Evolutionary conservation across 2,113 vertebrate species (phyloP).

Genomic region (Pachypanchax playfairii): DNA sequence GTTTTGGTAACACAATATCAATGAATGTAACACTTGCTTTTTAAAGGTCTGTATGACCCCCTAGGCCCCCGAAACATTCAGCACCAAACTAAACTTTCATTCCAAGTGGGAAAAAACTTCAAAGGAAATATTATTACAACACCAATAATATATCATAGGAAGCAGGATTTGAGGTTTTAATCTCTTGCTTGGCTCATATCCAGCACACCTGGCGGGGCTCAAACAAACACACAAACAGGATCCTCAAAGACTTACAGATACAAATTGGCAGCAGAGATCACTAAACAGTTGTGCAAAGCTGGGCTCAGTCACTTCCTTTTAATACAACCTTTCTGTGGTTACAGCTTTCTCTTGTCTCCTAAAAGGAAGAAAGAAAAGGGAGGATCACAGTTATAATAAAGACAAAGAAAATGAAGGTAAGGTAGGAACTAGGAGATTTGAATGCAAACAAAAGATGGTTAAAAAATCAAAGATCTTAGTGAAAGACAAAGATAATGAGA

Average conservation of each 20-base stretch:
- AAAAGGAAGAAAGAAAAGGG: conserved; percentile 60
- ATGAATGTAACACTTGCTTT: conserved; percentile 15
- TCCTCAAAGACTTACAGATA: conserved; percentile 69
- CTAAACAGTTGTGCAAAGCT: conserved; percentile 68
- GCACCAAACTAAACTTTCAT: conserved; percentile 51
- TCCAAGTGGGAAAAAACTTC: conserved; percentile 53
- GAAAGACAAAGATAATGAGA: conserved; percentile 45
- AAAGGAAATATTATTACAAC: conserved; percentile 60
- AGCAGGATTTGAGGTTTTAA: conserved; percentile 71
- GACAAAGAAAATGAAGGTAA: conserved; percentile 41
- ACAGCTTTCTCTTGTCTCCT: conserved; percentile 55
- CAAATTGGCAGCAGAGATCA: conserved; percentile 71
- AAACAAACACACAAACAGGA: conserved; percentile 76
- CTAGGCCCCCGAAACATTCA: conserved; percentile 48
- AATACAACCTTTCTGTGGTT: conserved; percentile 61
- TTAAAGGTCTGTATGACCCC: conserved; percentile 33
- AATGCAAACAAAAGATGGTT: conserved; percentile 59
- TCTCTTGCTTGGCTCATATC: conserved; percentile 52
- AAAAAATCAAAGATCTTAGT: conserved; percentile 62
- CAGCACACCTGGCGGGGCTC: conserved; percentile 74
- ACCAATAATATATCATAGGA: conserved; percentile 66
- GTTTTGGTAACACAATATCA: conserved; percentile 5
- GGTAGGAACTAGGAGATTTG: conserved; percentile 61
- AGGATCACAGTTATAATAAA: conserved; percentile 47
- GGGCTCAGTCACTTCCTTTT: conserved; percentile 69